A percentile compares a stretch with the other conserved stretches of the same genome.
phyloP scores from a whole-genome alignment of 2,797 vertebrate genomes.

The Falco concolor region DNA sequence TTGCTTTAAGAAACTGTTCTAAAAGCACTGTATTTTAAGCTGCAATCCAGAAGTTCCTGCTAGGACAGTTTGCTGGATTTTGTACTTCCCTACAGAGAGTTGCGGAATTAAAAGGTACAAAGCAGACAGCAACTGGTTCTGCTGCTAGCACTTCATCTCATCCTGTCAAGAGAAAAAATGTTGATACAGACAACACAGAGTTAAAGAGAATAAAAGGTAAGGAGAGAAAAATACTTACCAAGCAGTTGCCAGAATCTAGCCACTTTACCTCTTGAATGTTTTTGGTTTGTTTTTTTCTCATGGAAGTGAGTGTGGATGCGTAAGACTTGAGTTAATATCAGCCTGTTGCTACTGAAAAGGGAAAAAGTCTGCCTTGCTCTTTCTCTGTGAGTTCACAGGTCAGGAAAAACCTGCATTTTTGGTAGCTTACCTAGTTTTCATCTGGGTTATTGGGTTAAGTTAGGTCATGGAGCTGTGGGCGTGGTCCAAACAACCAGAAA shows the following conservation, averaged over 20 bases:
- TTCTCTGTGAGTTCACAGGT: background rate
- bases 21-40: background rate
- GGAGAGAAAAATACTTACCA: background rate
- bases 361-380: background rate
- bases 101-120: constrained; percentile 76
- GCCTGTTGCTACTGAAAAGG: background rate
- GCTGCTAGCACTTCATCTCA: constrained; percentile 35
- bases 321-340: background rate
- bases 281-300: background rate
- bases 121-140: constrained; percentile 9
- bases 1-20: background rate
- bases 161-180: constrained; percentile 78
- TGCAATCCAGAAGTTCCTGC: background rate
- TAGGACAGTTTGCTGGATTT: background rate
- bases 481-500: background rate
- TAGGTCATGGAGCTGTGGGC: background rate
- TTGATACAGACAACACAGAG: constrained; percentile 53
- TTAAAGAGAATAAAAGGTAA: constrained; percentile 74
- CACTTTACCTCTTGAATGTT: background rate
- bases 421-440: background rate
- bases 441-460: background rate
- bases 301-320: background rate
- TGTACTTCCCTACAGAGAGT: constrained; percentile 67
- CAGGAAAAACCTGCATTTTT: background rate
- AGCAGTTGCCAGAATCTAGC: background rate